Percentiles rank a stretch among this genome's conserved stretches.
These are phyloP conservation scores for Lipotes vexillifer DNA, from an alignment of 2,113 vertebrate genomes.

Conservation along the genomic window DNA sequence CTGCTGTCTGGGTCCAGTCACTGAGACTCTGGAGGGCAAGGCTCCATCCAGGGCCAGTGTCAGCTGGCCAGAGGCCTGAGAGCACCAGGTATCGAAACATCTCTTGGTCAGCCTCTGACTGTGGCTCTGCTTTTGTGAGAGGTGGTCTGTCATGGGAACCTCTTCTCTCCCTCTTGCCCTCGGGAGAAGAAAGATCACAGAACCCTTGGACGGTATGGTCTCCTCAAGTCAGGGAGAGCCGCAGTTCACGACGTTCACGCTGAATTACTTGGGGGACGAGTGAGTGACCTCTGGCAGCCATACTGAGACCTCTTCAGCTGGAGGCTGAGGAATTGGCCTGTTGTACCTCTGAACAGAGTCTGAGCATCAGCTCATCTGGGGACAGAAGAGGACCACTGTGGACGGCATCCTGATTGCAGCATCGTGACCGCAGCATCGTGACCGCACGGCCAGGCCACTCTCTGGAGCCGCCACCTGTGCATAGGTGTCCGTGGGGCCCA, in stretches of 20 bases:
- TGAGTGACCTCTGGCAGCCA: fast-evolving
- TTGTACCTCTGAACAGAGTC: not conserved
- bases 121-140: fast-evolving
- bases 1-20: fast-evolving
- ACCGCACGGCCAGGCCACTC: fast-evolving
- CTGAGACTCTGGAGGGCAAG: fast-evolving
- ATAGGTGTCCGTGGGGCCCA: fast-evolving
- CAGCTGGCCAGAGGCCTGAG: not conserved
- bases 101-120: fast-evolving
- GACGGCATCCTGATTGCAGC: fast-evolving
- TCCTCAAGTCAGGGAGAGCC: not conserved
- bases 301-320: fast-evolving
- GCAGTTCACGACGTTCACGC: fast-evolving
- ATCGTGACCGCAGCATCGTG: fast-evolving
- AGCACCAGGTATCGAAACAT: fast-evolving
- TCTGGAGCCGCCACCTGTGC: fast-evolving
- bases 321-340: not conserved
- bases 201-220: fast-evolving
- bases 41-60: fast-evolving
- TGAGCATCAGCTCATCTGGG: not conserved
- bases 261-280: fast-evolving
- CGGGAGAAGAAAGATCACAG: not conserved
- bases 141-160: fast-evolving
- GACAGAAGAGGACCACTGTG: fast-evolving
- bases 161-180: no score